Base-by-base conservation (phyloP, 1,140 invertebrate genomes). In the Listronotus oregonensis region DNA sequence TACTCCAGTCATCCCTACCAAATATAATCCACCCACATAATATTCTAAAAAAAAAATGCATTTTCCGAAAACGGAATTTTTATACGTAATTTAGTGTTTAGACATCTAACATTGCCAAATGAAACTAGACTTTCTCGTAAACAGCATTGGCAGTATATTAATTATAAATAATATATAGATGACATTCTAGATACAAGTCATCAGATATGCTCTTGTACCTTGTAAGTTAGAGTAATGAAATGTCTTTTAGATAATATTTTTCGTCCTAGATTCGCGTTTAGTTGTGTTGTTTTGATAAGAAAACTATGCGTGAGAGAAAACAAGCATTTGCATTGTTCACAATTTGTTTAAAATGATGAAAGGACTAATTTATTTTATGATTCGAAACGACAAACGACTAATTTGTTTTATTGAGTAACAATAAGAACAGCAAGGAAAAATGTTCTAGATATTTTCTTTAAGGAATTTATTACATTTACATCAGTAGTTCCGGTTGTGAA, bases 81-180 rank as follows among this genome's bases (percentile, higher is more conserved):
- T 18, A 50, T 50, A 14, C 9, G n/a, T 50, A 6, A 5, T 5
- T 9, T 6, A 34, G 5, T 34, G 9, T 9, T 6, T 6, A 34
- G 32, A 6, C 5, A 6, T 34, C 5, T 34, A 34, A 9, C 17
- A 18, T 50, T 18, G 21, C 31, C 2, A 32, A 51, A 51, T 51
- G 49, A 51, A 51, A 51, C 49, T 31, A 12, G 21, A 51, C 49
- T 51, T 51, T 51, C 49, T 51, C 49, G 21, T 51, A 51, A 31
- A 18, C 21, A 5, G n/a, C 49, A 51, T 11, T 51, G 49, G 21
- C 49, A 51, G 17, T 51, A 51, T 51, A 51, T 51, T 51, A 51
- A 51, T 51, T 51, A 51, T 51, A 51, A 51, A 51, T 51, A 21
- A 51, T 51, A 51, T 51, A 32, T 51, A 51, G 49, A 51, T 51